These are phyloP conservation scores for Pseudococcus jackbeardsleyi DNA, from an alignment of 2,888 invertebrate genomes.

Conservation along the genomic window DNA sequence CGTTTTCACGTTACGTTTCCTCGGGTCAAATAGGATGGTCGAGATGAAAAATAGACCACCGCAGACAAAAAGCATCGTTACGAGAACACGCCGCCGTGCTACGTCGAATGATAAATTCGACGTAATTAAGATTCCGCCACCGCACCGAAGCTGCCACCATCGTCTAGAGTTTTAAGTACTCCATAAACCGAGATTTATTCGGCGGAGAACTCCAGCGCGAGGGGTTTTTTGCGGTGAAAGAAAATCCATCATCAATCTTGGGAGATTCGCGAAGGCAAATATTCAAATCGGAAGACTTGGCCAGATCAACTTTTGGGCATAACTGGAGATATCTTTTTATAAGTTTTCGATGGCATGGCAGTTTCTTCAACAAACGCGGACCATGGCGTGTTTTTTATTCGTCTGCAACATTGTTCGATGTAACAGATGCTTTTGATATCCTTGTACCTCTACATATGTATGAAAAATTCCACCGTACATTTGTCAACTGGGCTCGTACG, in stretches of 20 bases:
- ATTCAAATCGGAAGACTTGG: neutral
- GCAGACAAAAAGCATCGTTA: constrained; percentile 3
- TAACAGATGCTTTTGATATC: neutral
- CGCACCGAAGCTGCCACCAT: neutral
- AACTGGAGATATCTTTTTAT: neutral
- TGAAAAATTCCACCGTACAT: neutral
- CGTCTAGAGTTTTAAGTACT: neutral
- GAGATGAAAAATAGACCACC: constrained; percentile 1
- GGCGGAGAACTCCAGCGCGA: neutral
- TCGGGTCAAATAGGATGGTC: neutral
- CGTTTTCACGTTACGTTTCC: neutral
- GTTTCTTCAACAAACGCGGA: neutral
- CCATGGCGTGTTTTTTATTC: neutral
- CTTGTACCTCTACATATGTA: neutral
- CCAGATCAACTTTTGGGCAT: neutral
- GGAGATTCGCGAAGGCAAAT: neutral
- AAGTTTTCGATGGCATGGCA: neutral
- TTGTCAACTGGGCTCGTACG: neutral
- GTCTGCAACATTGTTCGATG: neutral
- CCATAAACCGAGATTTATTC: constrained; percentile 9
- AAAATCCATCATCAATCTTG: constrained; percentile 16
- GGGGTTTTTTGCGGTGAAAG: constrained; percentile 10
- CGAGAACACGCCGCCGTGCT: neutral
- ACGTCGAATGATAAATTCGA: constrained; percentile 10
- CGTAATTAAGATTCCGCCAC: constrained; percentile 21